Percentiles rank a stretch among this genome's conserved stretches.
Conservation (phyloP, 2,113 vertebrate species). For the Otis tarda region DNA sequence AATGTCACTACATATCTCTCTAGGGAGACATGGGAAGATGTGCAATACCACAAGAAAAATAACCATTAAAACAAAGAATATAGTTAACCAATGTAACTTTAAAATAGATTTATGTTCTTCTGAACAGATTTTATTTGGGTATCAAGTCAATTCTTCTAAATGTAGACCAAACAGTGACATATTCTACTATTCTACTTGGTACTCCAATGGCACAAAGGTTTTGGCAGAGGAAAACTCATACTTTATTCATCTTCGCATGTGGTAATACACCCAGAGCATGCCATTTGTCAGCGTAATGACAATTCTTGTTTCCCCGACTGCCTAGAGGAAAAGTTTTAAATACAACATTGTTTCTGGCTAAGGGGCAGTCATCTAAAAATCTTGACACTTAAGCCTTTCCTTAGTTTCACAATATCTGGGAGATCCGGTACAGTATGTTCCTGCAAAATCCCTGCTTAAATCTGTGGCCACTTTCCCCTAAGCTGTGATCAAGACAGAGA, state of each 20-base stretch:
- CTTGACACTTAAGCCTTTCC: constrained; percentile 55
- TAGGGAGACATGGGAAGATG: neutral
- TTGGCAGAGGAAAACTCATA: constrained; percentile 26
- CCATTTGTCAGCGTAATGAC: constrained; percentile 48
- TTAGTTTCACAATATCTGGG: constrained; percentile 73
- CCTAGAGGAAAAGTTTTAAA: constrained; percentile 66
- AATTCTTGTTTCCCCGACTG: constrained; percentile 63
- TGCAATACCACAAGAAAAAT: neutral
- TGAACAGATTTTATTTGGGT: neutral
- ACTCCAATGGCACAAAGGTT: neutral
- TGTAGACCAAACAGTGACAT: neutral
- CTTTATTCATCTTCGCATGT: constrained; percentile 27
- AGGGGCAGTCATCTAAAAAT: constrained; percentile 16
- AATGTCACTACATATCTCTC: neutral
- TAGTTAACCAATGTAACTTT: neutral
- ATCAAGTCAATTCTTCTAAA: neutral
- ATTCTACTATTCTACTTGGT: neutral
- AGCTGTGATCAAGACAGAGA: neutral
- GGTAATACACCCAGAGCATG: constrained; percentile 18
- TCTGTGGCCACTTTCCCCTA: neutral
- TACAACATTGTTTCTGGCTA: constrained; percentile 68
- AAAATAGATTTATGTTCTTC: neutral
- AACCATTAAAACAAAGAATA: neutral
- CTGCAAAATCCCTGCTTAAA: constrained; percentile 60
- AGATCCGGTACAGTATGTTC: constrained; percentile 52